Evolutionary conservation across 1,140 invertebrate genomes (phyloP).

Genomic region (Lanistes nyassanus): DNA sequence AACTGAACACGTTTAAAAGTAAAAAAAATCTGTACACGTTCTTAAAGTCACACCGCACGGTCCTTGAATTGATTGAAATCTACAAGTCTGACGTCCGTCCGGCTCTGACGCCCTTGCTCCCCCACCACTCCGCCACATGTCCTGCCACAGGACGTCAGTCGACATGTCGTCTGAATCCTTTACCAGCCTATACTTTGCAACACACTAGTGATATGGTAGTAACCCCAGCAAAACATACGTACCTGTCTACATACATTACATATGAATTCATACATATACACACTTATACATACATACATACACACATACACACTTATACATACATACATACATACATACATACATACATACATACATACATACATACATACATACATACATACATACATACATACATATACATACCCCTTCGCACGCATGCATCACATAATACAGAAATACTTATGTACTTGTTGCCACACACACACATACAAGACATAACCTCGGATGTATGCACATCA

Average conservation of each 20-base stretch:
- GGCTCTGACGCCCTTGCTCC: background rate
- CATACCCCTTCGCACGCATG: background rate
- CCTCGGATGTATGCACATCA: background rate
- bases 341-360: background rate
- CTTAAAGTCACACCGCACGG: too few relatives aligned
- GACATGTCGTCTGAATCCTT: too few relatives aligned
- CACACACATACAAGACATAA: background rate
- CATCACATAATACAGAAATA: background rate
- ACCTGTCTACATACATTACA: background rate
- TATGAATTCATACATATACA: conserved; percentile 1
- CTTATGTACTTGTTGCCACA: background rate
- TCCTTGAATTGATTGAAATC: too few relatives aligned
- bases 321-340: conserved; percentile 13
- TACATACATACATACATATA: conserved; percentile 16
- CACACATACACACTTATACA: conserved; percentile 8
- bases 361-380: background rate
- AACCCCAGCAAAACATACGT: background rate
- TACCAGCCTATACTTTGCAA: too few relatives aligned
- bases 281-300: conserved; percentile 4
- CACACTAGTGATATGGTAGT: too few relatives aligned
- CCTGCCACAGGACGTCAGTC: too few relatives aligned
- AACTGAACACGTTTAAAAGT: too few relatives aligned
- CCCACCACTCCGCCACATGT: background rate
- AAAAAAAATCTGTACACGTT: too few relatives aligned
- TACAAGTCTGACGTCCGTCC: background rate